Percentiles rank a stretch among this genome's conserved stretches.
Conservation (phyloP, 2,113 vertebrate genomes). For the Corvus moneduloides region DNA sequence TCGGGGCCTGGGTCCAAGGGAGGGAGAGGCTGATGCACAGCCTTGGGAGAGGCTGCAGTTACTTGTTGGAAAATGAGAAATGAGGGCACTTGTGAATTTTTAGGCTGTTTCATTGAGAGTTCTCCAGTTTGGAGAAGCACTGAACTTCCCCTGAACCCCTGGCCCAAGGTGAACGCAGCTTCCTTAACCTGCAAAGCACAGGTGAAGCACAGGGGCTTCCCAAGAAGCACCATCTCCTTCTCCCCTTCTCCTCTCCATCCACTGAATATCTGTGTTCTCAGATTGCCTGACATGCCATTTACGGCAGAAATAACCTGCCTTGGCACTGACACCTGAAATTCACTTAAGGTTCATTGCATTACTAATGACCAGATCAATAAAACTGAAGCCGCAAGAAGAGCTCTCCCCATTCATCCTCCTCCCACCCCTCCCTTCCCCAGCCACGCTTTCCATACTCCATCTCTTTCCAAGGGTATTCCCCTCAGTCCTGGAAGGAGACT, state of each 20-base stretch:
- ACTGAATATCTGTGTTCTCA: not conserved
- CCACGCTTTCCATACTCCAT: not conserved
- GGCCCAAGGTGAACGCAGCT: not conserved
- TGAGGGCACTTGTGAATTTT: not conserved
- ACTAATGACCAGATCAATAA: slow-evolving; percentile 50
- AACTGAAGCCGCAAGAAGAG: slow-evolving; percentile 7
- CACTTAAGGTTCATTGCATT: slow-evolving; percentile 25
- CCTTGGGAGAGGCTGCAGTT: not conserved
- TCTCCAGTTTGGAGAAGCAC: not conserved
- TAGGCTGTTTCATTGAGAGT: not conserved
- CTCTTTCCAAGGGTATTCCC: not conserved
- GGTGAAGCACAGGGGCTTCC: not conserved
- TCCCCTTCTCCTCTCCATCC: not conserved
- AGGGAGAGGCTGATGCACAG: not conserved
- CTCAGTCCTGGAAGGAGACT: not conserved
- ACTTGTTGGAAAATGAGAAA: not conserved
- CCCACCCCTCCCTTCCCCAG: not conserved
- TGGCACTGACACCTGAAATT: slow-evolving; percentile 53
- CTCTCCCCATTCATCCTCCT: slow-evolving; percentile 34
- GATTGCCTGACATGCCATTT: not conserved
- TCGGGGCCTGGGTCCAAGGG: not conserved
- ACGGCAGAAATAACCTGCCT: slow-evolving; percentile 27
- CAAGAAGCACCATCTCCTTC: fast-evolving
- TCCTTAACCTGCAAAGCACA: not conserved
- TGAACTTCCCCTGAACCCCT: not conserved